Percentiles rank a stretch among this genome's conserved stretches.
phyloP scores from a whole-genome alignment of 1,140 invertebrate genomes.

The Augochlora pura region DNA sequence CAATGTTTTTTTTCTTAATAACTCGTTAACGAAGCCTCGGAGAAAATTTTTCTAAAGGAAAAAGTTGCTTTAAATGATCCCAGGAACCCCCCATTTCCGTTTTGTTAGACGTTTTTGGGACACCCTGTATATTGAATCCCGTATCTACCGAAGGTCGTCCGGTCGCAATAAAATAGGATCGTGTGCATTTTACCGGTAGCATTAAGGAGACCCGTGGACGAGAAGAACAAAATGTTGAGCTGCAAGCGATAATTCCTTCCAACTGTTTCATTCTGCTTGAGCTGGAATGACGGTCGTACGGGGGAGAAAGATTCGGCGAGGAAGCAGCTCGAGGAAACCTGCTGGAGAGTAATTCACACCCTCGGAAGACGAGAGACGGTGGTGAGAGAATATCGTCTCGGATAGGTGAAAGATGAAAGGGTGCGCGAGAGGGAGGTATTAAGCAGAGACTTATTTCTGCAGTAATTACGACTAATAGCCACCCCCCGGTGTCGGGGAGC shows the following conservation, averaged over 20 bases:
- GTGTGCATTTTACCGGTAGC: background rate
- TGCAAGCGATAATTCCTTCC: slow-evolving; percentile 23
- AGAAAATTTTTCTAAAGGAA: too few species aligned
- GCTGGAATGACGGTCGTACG: background rate
- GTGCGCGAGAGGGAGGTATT: slow-evolving; percentile 51
- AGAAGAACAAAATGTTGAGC: slow-evolving; percentile 7
- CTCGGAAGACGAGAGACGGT: slow-evolving; percentile 26
- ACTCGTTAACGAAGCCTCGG: too few species aligned
- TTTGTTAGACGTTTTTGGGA: too few species aligned
- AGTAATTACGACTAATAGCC: slow-evolving; percentile 64
- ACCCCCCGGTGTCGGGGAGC: slow-evolving; percentile 14
- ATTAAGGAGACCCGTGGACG: background rate
- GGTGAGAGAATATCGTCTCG: slow-evolving; percentile 32
- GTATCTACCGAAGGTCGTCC: background rate
- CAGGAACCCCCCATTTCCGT: too few species aligned
- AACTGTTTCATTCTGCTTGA: slow-evolving; percentile 20
- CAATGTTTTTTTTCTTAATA: too few species aligned
- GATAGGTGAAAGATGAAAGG: slow-evolving; percentile 55
- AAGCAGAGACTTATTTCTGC: slow-evolving; percentile 64
- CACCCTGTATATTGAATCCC: too few species aligned
- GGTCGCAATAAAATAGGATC: background rate
- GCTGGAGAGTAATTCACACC: slow-evolving; percentile 39
- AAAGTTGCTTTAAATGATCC: too few species aligned
- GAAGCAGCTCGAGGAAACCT: background rate
- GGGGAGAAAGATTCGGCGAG: slow-evolving; percentile 32